A percentile compares a stretch with the other conserved stretches of the same genome.
These are phyloP conservation scores for Atherinosoma microstoma DNA, from an alignment of 2,797 vertebrate species.

Conservation along the genomic window DNA sequence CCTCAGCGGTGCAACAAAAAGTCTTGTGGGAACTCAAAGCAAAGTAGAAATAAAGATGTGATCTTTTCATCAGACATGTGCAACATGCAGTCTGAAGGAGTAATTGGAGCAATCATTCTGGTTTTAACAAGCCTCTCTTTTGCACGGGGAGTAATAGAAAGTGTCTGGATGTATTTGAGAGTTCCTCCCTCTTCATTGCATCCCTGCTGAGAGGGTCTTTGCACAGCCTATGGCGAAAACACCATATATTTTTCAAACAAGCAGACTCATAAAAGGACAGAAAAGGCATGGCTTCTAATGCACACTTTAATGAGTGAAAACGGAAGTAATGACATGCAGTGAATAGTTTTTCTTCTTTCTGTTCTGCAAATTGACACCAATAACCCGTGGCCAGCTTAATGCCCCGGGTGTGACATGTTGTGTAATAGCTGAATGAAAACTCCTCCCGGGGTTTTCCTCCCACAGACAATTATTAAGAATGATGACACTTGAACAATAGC, in stretches of 20 bases:
- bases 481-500: constrained; percentile 71
- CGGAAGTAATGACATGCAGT: constrained; percentile 54
- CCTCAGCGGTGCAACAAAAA: constrained; percentile 44
- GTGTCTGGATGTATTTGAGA: constrained; percentile 45
- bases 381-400: constrained; percentile 45
- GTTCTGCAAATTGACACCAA: constrained; percentile 52
- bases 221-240: constrained; percentile 39
- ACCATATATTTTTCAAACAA: constrained; percentile 47
- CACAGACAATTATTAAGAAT: constrained; percentile 65
- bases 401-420: constrained; percentile 37
- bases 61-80: constrained; percentile 56
- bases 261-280: constrained; percentile 48
- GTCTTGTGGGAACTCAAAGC: constrained; percentile 28
- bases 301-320: constrained; percentile 66
- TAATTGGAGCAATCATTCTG: constrained; percentile 55
- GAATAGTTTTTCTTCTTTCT: constrained; percentile 46
- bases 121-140: constrained; percentile 70
- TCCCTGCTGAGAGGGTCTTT: constrained; percentile 51
- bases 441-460: constrained; percentile 47
- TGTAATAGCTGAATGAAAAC: constrained; percentile 47
- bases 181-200: constrained; percentile 49
- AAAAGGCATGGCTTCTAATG: constrained; percentile 46
- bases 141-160: constrained; percentile 53
- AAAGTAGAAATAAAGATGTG: constrained; percentile 28
- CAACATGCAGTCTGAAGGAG: constrained; percentile 28